Evolutionary conservation across 2,113 vertebrate species (phyloP).

Genomic region (Serinus canaria): DNA sequence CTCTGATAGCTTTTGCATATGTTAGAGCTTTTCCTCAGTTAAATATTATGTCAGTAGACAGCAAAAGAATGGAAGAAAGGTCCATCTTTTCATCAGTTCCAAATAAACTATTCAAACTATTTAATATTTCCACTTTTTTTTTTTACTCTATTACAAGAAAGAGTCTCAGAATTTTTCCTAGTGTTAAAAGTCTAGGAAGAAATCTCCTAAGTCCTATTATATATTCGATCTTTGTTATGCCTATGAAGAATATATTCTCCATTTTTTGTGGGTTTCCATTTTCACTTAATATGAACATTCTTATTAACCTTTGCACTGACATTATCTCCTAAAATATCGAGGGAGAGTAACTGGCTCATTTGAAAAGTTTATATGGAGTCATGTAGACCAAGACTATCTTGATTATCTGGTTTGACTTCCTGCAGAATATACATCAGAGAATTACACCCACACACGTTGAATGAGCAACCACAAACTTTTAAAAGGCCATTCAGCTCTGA

Average conservation of each 20-base stretch:
- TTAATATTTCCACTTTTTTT: neutral
- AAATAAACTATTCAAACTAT: neutral
- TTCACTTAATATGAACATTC: neutral
- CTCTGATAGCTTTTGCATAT: neutral
- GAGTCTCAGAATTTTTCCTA: neutral
- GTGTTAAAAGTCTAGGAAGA: neutral
- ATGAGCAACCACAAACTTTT: neutral
- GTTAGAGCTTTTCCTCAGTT: neutral
- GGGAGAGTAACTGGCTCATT: neutral
- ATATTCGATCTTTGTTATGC: neutral
- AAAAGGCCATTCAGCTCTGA: neutral
- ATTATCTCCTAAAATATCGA: neutral
- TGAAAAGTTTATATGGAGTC: neutral
- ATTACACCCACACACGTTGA: neutral
- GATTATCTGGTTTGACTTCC: constrained; percentile 2
- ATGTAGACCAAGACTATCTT: neutral
- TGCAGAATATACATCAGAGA: neutral
- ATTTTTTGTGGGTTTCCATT: neutral
- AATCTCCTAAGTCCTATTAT: neutral
- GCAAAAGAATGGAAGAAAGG: neutral
- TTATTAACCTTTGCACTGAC: neutral
- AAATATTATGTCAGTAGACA: neutral
- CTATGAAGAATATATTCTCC: neutral
- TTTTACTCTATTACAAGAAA: neutral
- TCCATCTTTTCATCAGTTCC: neutral